Evolutionary conservation across 2,113 vertebrate genomes (phyloP).

Genomic region (Myocastor coypus): DNA sequence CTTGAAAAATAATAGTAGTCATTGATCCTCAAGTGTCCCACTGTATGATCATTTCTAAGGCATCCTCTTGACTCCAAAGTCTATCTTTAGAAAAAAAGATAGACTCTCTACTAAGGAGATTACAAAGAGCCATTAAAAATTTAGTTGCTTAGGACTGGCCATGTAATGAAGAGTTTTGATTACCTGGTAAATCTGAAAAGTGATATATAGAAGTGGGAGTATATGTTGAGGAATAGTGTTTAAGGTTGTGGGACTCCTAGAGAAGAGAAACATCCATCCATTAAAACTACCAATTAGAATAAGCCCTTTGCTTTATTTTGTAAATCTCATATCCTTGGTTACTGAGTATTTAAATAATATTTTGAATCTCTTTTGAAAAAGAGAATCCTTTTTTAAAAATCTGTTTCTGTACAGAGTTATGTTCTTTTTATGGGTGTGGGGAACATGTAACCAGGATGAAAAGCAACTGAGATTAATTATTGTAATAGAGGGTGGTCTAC

Average conservation of each 20-base stretch:
- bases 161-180: background rate
- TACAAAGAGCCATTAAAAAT: slow-evolving; percentile 2
- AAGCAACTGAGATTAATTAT: slow-evolving; percentile 67
- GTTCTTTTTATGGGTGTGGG: background rate
- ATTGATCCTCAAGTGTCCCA: background rate
- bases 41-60: background rate
- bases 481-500: background rate
- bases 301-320: background rate
- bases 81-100: background rate
- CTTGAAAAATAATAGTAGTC: background rate
- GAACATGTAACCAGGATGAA: slow-evolving; percentile 30
- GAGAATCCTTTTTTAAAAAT: background rate
- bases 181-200: background rate
- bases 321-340: background rate
- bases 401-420: slow-evolving; percentile 41
- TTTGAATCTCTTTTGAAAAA: background rate
- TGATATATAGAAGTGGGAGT: background rate
- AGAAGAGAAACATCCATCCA: background rate
- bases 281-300: background rate
- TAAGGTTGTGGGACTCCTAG: background rate
- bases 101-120: background rate
- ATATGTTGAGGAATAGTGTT: background rate
- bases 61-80: background rate
- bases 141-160: background rate
- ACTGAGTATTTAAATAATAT: slow-evolving; percentile 24